These are phyloP conservation scores for Lampris megalopsis DNA, from an alignment of 2,113 vertebrate genomes.

Conservation along the genomic window DNA sequence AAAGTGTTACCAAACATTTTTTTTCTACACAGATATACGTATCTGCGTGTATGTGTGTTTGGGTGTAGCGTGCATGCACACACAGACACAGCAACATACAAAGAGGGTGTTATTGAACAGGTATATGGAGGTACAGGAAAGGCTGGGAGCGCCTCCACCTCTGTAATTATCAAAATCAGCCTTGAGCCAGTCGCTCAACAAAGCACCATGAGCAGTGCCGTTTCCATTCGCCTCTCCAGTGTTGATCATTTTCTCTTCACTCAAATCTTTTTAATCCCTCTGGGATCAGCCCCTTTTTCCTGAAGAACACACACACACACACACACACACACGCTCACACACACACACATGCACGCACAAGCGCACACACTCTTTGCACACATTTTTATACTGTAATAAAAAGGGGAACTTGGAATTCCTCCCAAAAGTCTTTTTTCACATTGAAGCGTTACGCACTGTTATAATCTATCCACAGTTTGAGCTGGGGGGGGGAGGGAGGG, in stretches of 20 bases:
- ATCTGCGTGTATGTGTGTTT: slow-evolving; percentile 6
- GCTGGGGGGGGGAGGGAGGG: too few relatives aligned
- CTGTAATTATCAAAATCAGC: slow-evolving; percentile 73
- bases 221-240: slow-evolving; percentile 53
- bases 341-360: not conserved
- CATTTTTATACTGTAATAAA: slow-evolving; percentile 49
- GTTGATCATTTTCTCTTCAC: slow-evolving; percentile 30
- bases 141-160: slow-evolving; percentile 61
- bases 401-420: slow-evolving; percentile 19
- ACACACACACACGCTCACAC: not conserved
- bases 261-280: slow-evolving; percentile 42
- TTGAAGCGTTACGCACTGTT: slow-evolving; percentile 18
- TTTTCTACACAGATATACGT: not conserved
- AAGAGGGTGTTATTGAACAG: slow-evolving; percentile 62
- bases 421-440: slow-evolving; percentile 15
- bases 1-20: too few relatives aligned
- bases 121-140: slow-evolving; percentile 70
- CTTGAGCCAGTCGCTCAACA: slow-evolving; percentile 44
- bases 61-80: slow-evolving; percentile 33
- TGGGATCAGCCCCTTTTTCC: slow-evolving; percentile 17
- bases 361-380: not conserved
- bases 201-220: slow-evolving; percentile 54
- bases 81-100: slow-evolving; percentile 30
- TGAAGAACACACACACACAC: slow-evolving; percentile 14
- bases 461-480: not conserved